Base-by-base conservation (phyloP, 2,113 vertebrate species). In the Myotis brandtii region DNA sequence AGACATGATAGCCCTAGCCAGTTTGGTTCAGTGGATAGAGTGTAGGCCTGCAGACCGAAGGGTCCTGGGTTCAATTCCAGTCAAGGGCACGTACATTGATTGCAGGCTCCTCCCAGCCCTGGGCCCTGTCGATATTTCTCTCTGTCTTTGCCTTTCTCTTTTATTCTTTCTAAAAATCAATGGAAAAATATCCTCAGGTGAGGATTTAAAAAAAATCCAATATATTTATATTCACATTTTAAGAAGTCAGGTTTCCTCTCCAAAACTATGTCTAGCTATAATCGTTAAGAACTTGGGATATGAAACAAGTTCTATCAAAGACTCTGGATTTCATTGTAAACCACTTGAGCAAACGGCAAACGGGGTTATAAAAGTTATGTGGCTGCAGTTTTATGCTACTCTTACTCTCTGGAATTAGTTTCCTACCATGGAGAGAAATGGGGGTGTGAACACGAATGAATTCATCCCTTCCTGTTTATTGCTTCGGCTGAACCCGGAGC, bases 321-420 rank as follows among this genome's bases (percentile, higher is more conserved):
- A 86, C 54, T 96, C 80, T 85, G 93, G 82, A 94, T 96, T 96
- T 97, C 94, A 96, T 95, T 93, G 94, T 94, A 94, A 96, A 93
- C 94, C 84, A 72, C 87, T 97, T 85, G 66, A 95, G 89, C 95
- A 97, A 97, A 96, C 5, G 14, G 46, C 59, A 25, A 25, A 59
- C 56, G 21, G 23, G 90, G 75, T 87, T 96, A 85, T 91, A 90
- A 97, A 97, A 95, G 94, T 90, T 91, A 81, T 62, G 83, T 54
- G 75, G 73, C 27, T 59, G 59, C 89, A 73, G 93, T 96, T 96
- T 97, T 86, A 87, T 80, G 72, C 73, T 72, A 64, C 92, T 84
- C 86, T 97, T 95, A 92, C 76, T 97, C 91, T 96, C 92, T 93
- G 83, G 89, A 98, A 97, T 97, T 97, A 95, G 94, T 96, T 96